phyloP scores from a whole-genome alignment of 2,797 vertebrate genomes.

The Fundulus diaphanus region DNA sequence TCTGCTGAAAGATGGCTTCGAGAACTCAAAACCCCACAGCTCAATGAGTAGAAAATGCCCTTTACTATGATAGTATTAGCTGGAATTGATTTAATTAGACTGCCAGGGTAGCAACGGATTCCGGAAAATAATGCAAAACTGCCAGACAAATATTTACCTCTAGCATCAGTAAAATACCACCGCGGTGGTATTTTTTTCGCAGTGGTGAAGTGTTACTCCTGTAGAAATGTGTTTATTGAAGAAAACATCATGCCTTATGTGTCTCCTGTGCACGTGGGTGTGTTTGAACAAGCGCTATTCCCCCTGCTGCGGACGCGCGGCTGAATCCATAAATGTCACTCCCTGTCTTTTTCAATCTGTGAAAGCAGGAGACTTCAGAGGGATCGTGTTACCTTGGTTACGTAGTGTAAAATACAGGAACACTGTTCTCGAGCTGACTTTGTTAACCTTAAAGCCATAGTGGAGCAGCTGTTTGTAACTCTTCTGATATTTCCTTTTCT shows the following conservation, averaged over 20 bases:
- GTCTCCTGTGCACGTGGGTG: slow-evolving; percentile 2
- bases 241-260: slow-evolving; percentile 19
- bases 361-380: slow-evolving; percentile 31
- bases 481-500: not conserved
- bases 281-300: slow-evolving; percentile 19
- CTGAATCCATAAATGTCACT: slow-evolving; percentile 42
- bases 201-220: slow-evolving; percentile 49
- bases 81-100: slow-evolving; percentile 52
- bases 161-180: slow-evolving; percentile 27
- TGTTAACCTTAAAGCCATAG: not conserved
- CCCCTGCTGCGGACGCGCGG: slow-evolving; percentile 25
- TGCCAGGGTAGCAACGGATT: slow-evolving; percentile 33
- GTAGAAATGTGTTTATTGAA: slow-evolving; percentile 36
- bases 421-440: slow-evolving; percentile 2
- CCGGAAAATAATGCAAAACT: slow-evolving; percentile 24
- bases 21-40: slow-evolving; percentile 21
- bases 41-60: slow-evolving; percentile 42
- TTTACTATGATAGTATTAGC: slow-evolving; percentile 42
- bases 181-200: slow-evolving; percentile 36
- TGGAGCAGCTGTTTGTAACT: not conserved
- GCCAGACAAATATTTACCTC: slow-evolving; percentile 36
- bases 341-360: slow-evolving; percentile 10
- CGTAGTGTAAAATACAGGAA: slow-evolving; percentile 7
- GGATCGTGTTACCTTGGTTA: slow-evolving; percentile 27
- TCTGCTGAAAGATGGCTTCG: slow-evolving; percentile 8